Conservation (phyloP, 2,888 invertebrate species). For the Galerucella nymphaeae region DNA sequence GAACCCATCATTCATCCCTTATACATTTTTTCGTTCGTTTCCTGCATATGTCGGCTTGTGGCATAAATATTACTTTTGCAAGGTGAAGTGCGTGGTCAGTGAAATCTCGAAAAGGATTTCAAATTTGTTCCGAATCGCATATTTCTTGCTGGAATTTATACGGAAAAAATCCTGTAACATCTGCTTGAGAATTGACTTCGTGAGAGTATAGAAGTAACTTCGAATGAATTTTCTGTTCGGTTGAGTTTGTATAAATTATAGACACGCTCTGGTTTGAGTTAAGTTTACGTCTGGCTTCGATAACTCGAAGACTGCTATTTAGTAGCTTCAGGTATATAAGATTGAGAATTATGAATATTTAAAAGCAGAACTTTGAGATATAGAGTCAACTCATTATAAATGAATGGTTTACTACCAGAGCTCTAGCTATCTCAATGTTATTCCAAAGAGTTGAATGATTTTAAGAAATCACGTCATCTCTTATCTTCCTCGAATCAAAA, state of each 20-base stretch:
- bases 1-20: neutral
- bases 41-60: slow-evolving; percentile 49
- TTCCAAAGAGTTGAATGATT: too few relatives aligned
- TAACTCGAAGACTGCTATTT: too few relatives aligned
- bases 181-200: slow-evolving; percentile 34
- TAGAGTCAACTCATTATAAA: neutral
- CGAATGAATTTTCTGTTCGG: slow-evolving; percentile 20
- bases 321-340: neutral
- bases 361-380: neutral
- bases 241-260: slow-evolving; percentile 27
- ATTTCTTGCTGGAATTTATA: slow-evolving; percentile 45
- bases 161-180: slow-evolving; percentile 44
- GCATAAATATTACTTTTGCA: slow-evolving; percentile 51
- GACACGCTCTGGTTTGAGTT: slow-evolving; percentile 1
- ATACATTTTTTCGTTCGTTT: slow-evolving; percentile 47
- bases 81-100: slow-evolving; percentile 48
- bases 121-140: slow-evolving; percentile 46
- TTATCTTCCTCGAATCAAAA: too few relatives aligned
- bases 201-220: slow-evolving; percentile 6
- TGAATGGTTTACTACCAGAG: too few relatives aligned
- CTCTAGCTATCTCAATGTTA: too few relatives aligned
- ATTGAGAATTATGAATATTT: neutral
- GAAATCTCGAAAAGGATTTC: slow-evolving; percentile 46
- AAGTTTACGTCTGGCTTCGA: neutral
- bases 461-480: too few relatives aligned